A percentile compares a stretch with the other conserved stretches of the same genome.
Evolutionary conservation across 2,888 invertebrate genomes (phyloP).

Genomic region (Leucophora obtusa): DNA sequence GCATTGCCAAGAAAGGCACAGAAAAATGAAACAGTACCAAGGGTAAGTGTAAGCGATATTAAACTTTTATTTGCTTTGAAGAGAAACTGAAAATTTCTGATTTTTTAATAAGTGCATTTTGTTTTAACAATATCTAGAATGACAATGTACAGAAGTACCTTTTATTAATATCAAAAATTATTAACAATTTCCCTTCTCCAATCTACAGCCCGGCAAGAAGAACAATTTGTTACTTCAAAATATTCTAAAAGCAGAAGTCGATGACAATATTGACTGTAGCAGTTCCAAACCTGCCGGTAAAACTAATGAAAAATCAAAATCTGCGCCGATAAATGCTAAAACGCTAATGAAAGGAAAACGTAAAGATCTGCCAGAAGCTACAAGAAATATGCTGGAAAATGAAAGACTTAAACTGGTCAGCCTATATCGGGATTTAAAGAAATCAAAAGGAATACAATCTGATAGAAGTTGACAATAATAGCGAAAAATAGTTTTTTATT

Average conservation of each 20-base stretch:
- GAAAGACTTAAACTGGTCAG: conserved; percentile 82
- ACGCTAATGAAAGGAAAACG: conserved; percentile 81
- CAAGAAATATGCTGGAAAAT: conserved; percentile 81
- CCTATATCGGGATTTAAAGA: conserved; percentile 82
- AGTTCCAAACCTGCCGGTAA: not conserved
- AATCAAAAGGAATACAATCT: conserved; percentile 67
- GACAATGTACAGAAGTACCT: no score
- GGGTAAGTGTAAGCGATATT: conserved; percentile 72
- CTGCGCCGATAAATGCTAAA: conserved; percentile 62
- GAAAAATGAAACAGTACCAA: conserved; percentile 76
- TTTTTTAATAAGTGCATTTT: no score
- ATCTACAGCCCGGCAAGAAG: conserved; percentile 83
- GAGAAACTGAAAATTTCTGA: no score
- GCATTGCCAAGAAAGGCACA: conserved; percentile 80
- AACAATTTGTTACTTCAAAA: conserved; percentile 81
- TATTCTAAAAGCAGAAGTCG: conserved; percentile 73
- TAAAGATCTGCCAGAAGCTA: conserved; percentile 81
- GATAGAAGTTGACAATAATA: conserved; percentile 43
- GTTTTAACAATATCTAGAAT: no score
- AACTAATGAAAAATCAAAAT: conserved; percentile 14
- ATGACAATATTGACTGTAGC: not conserved
- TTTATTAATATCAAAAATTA: no score
- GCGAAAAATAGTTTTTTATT: not conserved
- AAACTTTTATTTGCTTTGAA: no score
- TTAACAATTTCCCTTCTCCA: conserved; percentile 8